These are phyloP conservation scores for Gymnoscopelus braueri DNA, from an alignment of 2,797 vertebrate species.

Conservation along the genomic window DNA sequence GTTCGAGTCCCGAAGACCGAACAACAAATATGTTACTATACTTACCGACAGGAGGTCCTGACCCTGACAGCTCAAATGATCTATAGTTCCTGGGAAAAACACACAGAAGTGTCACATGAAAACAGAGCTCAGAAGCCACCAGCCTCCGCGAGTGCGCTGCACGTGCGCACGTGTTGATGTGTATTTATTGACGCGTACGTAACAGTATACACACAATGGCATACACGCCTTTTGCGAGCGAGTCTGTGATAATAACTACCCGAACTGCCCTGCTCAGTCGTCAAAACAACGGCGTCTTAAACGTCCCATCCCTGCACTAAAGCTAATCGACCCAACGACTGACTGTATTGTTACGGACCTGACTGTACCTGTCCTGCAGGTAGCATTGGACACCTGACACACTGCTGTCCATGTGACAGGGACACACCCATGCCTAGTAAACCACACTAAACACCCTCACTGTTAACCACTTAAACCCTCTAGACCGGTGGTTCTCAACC, in stretches of 20 bases:
- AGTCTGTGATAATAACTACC: no score
- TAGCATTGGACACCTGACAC: conserved; percentile 18
- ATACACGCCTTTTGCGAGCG: no score
- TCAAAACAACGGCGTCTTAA: conserved; percentile 1
- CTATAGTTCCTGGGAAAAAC: conserved; percentile 20
- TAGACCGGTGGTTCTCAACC: no score
- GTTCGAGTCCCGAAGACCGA: no score
- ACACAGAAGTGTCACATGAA: conserved; percentile 18
- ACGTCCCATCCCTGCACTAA: neutral
- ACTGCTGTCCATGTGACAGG: conserved; percentile 1
- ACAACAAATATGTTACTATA: no score
- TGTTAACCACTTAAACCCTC: no score
- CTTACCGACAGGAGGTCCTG: no score
- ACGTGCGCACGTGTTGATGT: neutral
- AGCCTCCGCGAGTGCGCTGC: neutral
- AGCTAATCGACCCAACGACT: neutral
- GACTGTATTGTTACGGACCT: conserved; percentile 5
- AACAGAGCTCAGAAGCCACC: neutral
- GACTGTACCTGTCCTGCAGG: conserved; percentile 34
- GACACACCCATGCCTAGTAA: conserved; percentile 11
- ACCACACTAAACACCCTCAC: no score
- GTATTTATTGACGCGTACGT: neutral
- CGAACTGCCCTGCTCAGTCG: neutral
- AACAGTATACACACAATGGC: no score
- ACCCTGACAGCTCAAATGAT: neutral